Percentiles rank a stretch among this genome's conserved stretches.
Conservation (phyloP, 2,113 vertebrate species). For the Brachirus orientalis region DNA sequence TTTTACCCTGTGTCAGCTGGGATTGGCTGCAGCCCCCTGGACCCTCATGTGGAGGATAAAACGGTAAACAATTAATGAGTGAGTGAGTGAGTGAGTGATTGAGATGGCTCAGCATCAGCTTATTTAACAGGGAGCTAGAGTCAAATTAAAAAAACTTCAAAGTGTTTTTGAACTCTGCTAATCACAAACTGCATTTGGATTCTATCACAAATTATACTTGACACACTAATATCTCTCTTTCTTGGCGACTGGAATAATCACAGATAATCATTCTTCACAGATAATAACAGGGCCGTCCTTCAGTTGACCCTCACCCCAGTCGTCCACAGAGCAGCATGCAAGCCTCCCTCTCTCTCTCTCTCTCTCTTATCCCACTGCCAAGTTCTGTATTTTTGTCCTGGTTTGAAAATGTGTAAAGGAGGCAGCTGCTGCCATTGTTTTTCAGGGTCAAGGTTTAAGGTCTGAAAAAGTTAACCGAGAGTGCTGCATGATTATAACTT, state of each 20-base stretch:
- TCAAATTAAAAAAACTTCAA: background rate
- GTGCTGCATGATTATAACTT: background rate
- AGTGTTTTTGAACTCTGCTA: background rate
- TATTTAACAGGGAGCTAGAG: background rate
- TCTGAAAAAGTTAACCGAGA: slow-evolving; percentile 12
- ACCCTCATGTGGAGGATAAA: too few species aligned
- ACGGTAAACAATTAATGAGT: too few species aligned
- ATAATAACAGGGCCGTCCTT: slow-evolving; percentile 40
- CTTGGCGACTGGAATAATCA: slow-evolving; percentile 1
- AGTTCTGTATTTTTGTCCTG: slow-evolving; percentile 45
- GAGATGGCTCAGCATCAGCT: too few species aligned
- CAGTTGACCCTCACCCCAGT: slow-evolving; percentile 35
- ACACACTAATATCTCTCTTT: slow-evolving; percentile 1
- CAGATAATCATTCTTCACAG: slow-evolving; percentile 18
- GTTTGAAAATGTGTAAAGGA: slow-evolving; percentile 51
- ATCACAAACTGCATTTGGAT: background rate
- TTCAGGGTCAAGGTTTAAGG: slow-evolving; percentile 31
- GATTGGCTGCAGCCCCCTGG: too few species aligned
- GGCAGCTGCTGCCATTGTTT: slow-evolving; percentile 50
- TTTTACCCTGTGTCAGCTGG: too few species aligned
- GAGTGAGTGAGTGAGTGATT: too few species aligned
- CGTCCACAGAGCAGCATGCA: slow-evolving; percentile 30
- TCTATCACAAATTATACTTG: background rate
- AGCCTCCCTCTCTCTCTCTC: slow-evolving; percentile 24
- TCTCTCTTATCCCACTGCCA: slow-evolving; percentile 52